phyloP scores from a whole-genome alignment of 2,797 vertebrate species.

The Taeniopygia guttata region DNA sequence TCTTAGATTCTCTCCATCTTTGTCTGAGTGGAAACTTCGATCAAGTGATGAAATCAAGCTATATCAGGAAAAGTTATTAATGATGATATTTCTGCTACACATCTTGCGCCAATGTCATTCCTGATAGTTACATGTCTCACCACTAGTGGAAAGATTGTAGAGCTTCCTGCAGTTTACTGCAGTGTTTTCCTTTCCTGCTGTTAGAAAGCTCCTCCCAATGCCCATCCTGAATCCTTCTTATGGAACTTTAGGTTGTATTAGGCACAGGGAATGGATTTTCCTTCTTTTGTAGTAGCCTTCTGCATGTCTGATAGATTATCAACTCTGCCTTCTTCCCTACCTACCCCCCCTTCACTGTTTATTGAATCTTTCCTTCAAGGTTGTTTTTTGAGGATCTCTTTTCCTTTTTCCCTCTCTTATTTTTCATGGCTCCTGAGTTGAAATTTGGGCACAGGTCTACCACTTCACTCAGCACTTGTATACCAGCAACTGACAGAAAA shows the following conservation, averaged over 20 bases:
- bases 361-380: not conserved
- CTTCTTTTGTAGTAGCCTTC: not conserved
- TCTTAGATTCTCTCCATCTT: not conserved
- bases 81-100: not conserved
- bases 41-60: not conserved
- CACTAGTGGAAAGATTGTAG: not conserved
- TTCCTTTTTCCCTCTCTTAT: not conserved
- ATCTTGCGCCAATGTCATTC: not conserved
- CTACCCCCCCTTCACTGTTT: accelerated
- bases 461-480: not conserved
- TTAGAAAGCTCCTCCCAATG: not conserved
- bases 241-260: not conserved
- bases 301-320: not conserved
- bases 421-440: not conserved
- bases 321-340: not conserved
- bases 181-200: not conserved
- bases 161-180: not conserved
- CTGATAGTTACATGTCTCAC: not conserved
- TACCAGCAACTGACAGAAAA: not conserved
- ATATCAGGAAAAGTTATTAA: not conserved
- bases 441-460: not conserved
- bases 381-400: not conserved
- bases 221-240: not conserved
- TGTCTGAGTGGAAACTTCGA: not conserved
- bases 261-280: not conserved